Percentiles rank a stretch among this genome's conserved stretches.
These are phyloP conservation scores for Minunthozetes semirufus DNA, from an alignment of 2,888 invertebrate species.

Conservation along the genomic window DNA sequence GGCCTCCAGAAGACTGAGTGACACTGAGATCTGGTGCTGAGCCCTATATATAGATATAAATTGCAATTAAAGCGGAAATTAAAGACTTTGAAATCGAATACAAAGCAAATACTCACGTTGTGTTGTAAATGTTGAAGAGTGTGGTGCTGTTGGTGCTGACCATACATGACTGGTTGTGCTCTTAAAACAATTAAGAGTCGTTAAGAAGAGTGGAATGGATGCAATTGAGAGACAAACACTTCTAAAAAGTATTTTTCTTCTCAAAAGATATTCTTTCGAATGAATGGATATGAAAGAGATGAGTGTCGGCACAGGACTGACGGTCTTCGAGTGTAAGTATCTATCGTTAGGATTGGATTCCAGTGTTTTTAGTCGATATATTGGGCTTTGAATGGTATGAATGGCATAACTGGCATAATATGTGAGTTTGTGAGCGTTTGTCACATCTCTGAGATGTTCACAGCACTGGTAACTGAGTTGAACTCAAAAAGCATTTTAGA, in stretches of 20 bases:
- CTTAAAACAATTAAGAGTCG: not conserved
- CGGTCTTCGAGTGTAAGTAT: slow-evolving; percentile 12
- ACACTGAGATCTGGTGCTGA: not conserved
- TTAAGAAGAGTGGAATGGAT: not conserved
- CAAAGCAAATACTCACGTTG: slow-evolving; percentile 24
- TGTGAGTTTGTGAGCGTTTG: not conserved
- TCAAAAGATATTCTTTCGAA: not conserved
- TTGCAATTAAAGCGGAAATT: slow-evolving; percentile 24
- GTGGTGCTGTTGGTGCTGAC: not conserved
- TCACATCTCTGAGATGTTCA: not conserved
- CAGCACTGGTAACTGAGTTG: slow-evolving; percentile 2
- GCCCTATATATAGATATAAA: slow-evolving; percentile 21
- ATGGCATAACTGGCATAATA: too few species aligned
- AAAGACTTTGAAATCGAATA: not conserved
- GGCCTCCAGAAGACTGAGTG: not conserved
- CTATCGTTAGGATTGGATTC: not conserved
- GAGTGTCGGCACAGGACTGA: slow-evolving; percentile 21
- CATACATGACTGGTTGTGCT: slow-evolving; percentile 1
- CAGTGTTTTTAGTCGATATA: slow-evolving; percentile 11
- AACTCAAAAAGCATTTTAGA: slow-evolving; percentile 33
- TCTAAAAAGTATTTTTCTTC: not conserved
- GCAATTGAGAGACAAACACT: slow-evolving; percentile 3
- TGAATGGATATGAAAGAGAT: not conserved
- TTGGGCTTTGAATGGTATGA: slow-evolving; percentile 13
- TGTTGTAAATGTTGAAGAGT: not conserved